A percentile compares a stretch with the other conserved stretches of the same genome.
Conservation (phyloP, 2,113 vertebrate genomes). For the Miniopterus natalensis region DNA sequence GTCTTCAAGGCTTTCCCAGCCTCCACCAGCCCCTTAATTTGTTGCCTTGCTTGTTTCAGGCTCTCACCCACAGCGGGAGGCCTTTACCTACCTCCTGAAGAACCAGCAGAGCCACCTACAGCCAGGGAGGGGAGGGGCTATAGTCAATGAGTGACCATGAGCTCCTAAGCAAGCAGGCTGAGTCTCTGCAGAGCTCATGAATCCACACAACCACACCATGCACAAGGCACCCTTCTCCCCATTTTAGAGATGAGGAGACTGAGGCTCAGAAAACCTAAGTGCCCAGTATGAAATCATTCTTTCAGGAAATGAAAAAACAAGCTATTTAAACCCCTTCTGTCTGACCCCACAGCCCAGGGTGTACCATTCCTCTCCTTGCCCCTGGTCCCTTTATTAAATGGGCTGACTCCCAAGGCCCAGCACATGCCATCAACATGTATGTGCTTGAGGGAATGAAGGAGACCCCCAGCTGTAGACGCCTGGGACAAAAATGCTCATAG, state of each 20-base stretch:
- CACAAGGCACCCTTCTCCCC: not conserved
- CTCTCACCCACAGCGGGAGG: not conserved
- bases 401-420: not conserved
- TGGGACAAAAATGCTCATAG: too few species aligned
- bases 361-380: too few species aligned
- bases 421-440: accelerated
- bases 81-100: not conserved
- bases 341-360: not conserved
- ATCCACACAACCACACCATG: too few species aligned
- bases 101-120: too few species aligned
- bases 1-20: not conserved
- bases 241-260: not conserved
- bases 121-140: not conserved
- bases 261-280: not conserved
- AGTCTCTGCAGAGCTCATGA: not conserved
- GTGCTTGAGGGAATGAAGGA: not conserved
- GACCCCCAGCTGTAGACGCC: not conserved
- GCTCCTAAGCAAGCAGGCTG: accelerated
- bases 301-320: conserved; percentile 2
- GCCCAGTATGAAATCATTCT: not conserved
- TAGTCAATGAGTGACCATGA: not conserved
- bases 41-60: not conserved
- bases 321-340: not conserved
- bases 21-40: not conserved
- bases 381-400: not conserved